Evolutionary conservation across 2,888 invertebrate genomes (phyloP).

Genomic region (Cryptosula pallasiana): DNA sequence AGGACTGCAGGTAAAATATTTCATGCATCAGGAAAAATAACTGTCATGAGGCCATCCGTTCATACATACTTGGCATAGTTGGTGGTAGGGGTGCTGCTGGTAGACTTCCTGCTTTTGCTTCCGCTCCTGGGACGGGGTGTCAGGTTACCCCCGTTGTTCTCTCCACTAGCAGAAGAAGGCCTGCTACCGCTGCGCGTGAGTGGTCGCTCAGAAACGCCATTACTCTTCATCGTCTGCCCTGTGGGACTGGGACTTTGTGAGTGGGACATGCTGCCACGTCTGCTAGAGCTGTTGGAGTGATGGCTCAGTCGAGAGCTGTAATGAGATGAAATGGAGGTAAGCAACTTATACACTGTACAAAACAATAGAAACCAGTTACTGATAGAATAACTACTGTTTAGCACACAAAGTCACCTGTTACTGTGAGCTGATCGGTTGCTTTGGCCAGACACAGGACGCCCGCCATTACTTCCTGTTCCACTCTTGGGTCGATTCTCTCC

Average conservation of each 20-base stretch:
- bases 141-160: conserved; percentile 6
- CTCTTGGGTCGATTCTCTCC: background rate
- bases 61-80: background rate
- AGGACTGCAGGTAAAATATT: no score
- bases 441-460: background rate
- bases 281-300: conserved; percentile 4
- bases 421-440: conserved; percentile 13
- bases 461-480: conserved; percentile 14
- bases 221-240: background rate
- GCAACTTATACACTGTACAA: no score
- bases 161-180: conserved; percentile 15
- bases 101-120: conserved; percentile 6
- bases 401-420: conserved; percentile 3
- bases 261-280: background rate
- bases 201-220: conserved; percentile 33
- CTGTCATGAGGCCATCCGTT: background rate
- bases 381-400: no score
- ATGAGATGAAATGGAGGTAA: no score
- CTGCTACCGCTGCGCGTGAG: conserved; percentile 39
- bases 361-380: no score
- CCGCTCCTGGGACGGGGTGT: conserved; percentile 15
- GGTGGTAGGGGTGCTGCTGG: background rate
- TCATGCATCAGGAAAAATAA: no score
- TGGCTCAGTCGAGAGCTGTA: conserved; percentile 16
- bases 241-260: conserved; percentile 13